phyloP scores from a whole-genome alignment of 2,888 invertebrate species.

The Euzophera pinguis region DNA sequence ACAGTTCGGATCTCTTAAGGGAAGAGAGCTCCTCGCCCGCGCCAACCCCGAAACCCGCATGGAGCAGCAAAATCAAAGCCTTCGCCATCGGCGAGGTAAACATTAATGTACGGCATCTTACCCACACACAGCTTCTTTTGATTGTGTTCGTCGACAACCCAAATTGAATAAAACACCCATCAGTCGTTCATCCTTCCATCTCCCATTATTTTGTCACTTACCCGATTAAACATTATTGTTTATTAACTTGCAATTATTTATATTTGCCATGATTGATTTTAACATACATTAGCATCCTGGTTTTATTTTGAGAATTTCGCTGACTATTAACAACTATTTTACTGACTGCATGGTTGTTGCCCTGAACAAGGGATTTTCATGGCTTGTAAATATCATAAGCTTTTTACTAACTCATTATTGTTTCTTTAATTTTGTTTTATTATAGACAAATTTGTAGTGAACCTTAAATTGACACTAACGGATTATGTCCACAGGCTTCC shows the following conservation, averaged over 20 bases:
- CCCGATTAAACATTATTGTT: conserved; percentile 41
- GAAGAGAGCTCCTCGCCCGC: conserved; percentile 60
- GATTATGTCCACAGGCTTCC: conserved; percentile 67
- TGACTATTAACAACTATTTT: conserved; percentile 39
- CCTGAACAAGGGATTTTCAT: conserved; percentile 61
- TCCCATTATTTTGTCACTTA: conserved; percentile 59
- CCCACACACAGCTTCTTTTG: conserved; percentile 71
- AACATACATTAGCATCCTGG: conserved; percentile 47
- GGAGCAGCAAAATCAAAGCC: conserved; percentile 78
- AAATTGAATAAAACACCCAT: conserved; percentile 57
- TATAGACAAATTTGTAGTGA: neutral
- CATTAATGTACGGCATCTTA: conserved; percentile 68
- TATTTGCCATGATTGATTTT: conserved; percentile 71
- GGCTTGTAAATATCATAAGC: conserved; percentile 71
- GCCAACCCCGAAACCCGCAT: conserved; percentile 66
- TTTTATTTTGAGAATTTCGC: conserved; percentile 44
- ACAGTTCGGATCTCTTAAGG: conserved; percentile 56
- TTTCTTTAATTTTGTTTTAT: conserved; percentile 28
- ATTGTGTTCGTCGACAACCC: conserved; percentile 76
- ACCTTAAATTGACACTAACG: conserved; percentile 19
- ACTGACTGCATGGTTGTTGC: conserved; percentile 74
- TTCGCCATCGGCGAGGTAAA: conserved; percentile 80
- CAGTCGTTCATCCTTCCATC: conserved; percentile 53
- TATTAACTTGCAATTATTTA: conserved; percentile 69
- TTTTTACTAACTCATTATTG: conserved; percentile 58